Evolutionary conservation across 2,113 vertebrate species (phyloP).

Genomic region (Alces alces): DNA sequence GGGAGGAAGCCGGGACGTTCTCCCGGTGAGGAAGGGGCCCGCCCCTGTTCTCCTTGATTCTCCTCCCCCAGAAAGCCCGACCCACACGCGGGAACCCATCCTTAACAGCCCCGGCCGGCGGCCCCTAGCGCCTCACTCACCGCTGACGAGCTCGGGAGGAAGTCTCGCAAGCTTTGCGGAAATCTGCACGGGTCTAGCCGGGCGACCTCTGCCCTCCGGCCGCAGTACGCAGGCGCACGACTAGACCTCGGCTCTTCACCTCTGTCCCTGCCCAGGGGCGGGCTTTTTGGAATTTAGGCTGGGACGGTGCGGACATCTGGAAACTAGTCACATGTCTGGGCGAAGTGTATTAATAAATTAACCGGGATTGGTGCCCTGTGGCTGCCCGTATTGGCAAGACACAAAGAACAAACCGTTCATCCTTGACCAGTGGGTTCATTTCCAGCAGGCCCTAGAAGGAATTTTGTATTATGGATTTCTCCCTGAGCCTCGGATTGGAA

Average conservation of each 20-base stretch:
- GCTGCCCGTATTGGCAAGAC: neutral
- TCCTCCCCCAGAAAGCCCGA: accelerated
- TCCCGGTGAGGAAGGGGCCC: neutral
- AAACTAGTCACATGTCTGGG: neutral
- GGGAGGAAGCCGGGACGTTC: neutral
- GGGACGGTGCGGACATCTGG: accelerated
- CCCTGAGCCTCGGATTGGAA: neutral
- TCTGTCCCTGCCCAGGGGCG: accelerated
- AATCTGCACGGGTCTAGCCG: neutral
- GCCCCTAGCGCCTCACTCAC: accelerated
- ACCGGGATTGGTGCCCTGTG: neutral
- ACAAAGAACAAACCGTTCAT: neutral
- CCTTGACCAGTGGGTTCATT: neutral
- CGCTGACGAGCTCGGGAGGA: accelerated
- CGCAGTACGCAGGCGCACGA: constrained; percentile 21
- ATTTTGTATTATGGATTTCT: neutral
- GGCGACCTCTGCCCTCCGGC: accelerated
- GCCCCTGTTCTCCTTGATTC: accelerated
- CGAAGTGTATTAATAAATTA: neutral
- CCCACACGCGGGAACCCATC: accelerated
- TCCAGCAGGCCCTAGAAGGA: neutral
- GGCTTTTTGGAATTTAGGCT: neutral
- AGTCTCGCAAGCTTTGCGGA: constrained; percentile 16
- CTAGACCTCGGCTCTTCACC: accelerated
- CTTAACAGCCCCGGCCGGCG: accelerated